Conservation (phyloP, 2,888 invertebrate genomes). For the Antitype chi region DNA sequence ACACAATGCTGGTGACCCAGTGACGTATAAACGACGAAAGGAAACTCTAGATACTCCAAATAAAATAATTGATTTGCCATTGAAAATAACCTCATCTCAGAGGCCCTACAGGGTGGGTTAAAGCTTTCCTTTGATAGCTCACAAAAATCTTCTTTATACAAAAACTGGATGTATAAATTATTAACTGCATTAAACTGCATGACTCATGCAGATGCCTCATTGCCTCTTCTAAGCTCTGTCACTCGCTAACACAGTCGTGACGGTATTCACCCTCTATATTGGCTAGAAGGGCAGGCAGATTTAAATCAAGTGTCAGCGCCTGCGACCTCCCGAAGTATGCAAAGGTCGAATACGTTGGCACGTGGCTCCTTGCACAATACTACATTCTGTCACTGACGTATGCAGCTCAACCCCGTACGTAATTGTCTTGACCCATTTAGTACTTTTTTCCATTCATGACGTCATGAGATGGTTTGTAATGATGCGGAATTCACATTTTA, state of each 20-base stretch:
- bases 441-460: slow-evolving; percentile 8
- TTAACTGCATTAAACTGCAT: slow-evolving; percentile 9
- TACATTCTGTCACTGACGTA: slow-evolving; percentile 32
- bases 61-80: neutral
- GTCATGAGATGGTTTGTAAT: neutral
- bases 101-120: no score
- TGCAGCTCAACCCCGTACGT: slow-evolving; percentile 32
- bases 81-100: neutral
- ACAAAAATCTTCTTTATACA: neutral
- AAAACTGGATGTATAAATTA: neutral
- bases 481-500: neutral
- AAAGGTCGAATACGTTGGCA: slow-evolving; percentile 59
- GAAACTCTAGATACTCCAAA: no score
- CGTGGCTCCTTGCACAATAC: slow-evolving; percentile 49
- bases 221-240: slow-evolving; percentile 3
- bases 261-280: slow-evolving; percentile 46
- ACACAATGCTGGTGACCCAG: no score
- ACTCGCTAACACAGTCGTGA: slow-evolving; percentile 42
- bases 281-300: slow-evolving; percentile 44
- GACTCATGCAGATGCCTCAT: slow-evolving; percentile 25
- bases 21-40: no score
- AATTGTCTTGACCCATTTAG: slow-evolving; percentile 43
- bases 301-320: slow-evolving; percentile 45
- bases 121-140: neutral
- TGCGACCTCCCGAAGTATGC: slow-evolving; percentile 50